Evolutionary conservation across 2,797 vertebrate genomes (phyloP), one percentile per base, ranked within the genome.

Genomic region (Acestrorhynchus altus): DNA sequence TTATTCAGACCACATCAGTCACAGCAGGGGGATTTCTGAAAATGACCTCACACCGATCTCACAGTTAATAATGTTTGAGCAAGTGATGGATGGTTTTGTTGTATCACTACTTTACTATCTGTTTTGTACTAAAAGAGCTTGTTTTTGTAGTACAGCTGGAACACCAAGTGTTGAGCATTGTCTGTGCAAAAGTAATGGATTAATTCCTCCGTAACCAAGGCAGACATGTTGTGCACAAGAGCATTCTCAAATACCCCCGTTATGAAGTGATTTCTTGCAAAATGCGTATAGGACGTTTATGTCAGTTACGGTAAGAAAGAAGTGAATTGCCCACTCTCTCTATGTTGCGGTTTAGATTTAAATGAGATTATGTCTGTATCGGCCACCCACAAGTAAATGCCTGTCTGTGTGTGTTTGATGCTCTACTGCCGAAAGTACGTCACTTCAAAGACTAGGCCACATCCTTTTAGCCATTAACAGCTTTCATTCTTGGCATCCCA

Each of bases 401-500:
- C 2, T 35, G 31, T 35, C 2, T 35, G 31, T 35, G 31, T n/a
- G 8, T 51, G 24, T 31, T 16, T 68, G 65, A 15, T 51, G 47
- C 16, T 35, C 46, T 51, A 68, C 47, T 18, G 39, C 66, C 12
- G 47, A 69, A 51, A 51, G 24, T n/a, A 44, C 44, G 10, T 66
- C 64, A 15, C 26, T 46, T 26, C n/a, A 46, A 0, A 47, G 24
- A 26, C 7, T 47, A 67, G 16, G 46, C 66, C 66, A 69, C 47
- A 61, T 60, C 42, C 54, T 47, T 60, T 61, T 16, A 49, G 15
- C 20, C 64, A 52, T 52, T 11, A 52, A 52, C 61, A 20, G n/a
- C 8, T 10, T 40, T 40, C 2, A 12, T 4, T 64, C 61, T 68
- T 26, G 28, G 46, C 4, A n/a, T 20, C 16, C 66, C 47, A 3